phyloP scores from a whole-genome alignment of 2,888 invertebrate genomes.

The Brachynemurus nebulosus region DNA sequence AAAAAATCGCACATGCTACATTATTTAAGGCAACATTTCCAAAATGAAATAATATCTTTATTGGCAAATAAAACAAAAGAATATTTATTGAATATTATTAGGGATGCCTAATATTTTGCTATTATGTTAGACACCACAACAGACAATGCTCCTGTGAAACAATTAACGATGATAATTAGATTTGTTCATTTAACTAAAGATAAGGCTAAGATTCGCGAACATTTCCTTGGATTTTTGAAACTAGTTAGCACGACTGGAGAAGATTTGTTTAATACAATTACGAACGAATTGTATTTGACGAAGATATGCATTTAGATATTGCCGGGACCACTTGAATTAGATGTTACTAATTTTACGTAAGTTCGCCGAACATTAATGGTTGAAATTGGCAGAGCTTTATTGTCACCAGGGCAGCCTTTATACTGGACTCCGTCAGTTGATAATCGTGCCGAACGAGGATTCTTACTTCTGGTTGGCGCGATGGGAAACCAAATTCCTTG shows the following conservation, averaged over 20 bases:
- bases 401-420: no score
- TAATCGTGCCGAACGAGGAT: no score
- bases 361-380: no score
- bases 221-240: constrained; percentile 4
- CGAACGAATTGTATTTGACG: constrained; percentile 11
- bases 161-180: constrained; percentile 2
- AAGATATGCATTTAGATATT: constrained; percentile 11
- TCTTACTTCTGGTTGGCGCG: no score
- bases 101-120: constrained; percentile 1
- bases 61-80: constrained; percentile 16
- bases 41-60: constrained; percentile 17
- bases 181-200: not conserved
- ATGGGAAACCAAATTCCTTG: no score
- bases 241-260: constrained; percentile 12
- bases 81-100: constrained; percentile 11
- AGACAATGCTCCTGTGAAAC: not conserved
- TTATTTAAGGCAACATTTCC: not conserved
- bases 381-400: no score
- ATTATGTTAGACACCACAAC: constrained; percentile 3
- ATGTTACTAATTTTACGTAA: no score
- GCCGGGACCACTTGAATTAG: no score
- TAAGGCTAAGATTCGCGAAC: not conserved
- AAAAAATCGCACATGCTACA: constrained; percentile 3
- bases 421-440: no score
- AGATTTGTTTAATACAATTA: constrained; percentile 8